Percentiles rank a stretch among this genome's conserved stretches.
Conservation (phyloP, 2,888 invertebrate genomes). For the Disparrhopalites patrizii region DNA sequence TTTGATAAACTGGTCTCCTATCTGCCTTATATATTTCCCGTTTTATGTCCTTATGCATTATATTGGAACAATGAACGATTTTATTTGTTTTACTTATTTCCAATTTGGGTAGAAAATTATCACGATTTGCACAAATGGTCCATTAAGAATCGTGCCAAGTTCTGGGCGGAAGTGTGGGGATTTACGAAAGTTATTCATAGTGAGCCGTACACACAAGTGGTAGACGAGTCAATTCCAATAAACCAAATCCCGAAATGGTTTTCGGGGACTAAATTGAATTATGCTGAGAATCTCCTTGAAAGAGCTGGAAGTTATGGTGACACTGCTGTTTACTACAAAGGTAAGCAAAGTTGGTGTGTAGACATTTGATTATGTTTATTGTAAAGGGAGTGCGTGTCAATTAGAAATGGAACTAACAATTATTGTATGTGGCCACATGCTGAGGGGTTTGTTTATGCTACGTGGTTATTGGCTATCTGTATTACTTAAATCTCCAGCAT, state of each 20-base stretch:
- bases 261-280: constrained; percentile 55
- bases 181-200: constrained; percentile 47
- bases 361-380: too few species aligned
- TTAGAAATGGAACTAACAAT: too few species aligned
- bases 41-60: too few species aligned
- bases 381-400: too few species aligned
- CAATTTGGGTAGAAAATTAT: constrained; percentile 44
- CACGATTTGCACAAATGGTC: constrained; percentile 49
- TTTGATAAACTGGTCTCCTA: too few species aligned
- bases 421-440: too few species aligned
- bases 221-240: constrained; percentile 50
- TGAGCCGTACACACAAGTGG: constrained; percentile 40
- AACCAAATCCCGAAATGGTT: constrained; percentile 57
- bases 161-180: constrained; percentile 49
- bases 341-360: constrained; percentile 51
- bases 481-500: too few species aligned
- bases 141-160: constrained; percentile 42
- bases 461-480: too few species aligned
- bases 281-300: constrained; percentile 56
- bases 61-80: neutral
- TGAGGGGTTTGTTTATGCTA: too few species aligned
- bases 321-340: constrained; percentile 54
- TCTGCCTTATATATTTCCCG: too few species aligned
- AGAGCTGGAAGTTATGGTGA: constrained; percentile 52
- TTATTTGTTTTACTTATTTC: neutral